Base-by-base conservation (phyloP, 2,888 invertebrate genomes). In the Aquatica leii region DNA sequence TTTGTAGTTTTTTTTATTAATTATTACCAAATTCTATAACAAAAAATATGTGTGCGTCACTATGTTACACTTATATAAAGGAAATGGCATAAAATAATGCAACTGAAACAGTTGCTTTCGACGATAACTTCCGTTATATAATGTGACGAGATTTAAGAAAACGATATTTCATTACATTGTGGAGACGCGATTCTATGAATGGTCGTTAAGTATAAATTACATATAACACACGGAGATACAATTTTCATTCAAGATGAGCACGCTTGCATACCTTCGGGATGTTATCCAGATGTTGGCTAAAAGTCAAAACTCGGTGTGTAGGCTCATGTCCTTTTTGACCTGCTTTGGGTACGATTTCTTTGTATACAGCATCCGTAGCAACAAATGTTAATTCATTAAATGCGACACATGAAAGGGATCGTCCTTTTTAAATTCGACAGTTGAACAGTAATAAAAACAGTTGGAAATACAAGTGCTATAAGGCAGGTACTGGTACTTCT, bases 401-500 rank as follows among this genome's bases (percentile, higher is more conserved):
- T 46, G 17, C 15, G 18, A 55, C 53, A 64, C 46, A 24, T 6
- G 55, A 53, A 53, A 56, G 31, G 43, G 53, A 63, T 51, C 54
- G 11, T 51, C 51, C 40, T 51, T 53, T 55, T 51, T 12, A 18
- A n/a, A 48, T 46, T 65, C 62, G 65, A 67, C 49, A 55, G 48
- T 60, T 20, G 48, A 35, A 51, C 58, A 59, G 34, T 50, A 41
- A 52, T 41, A 51, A 65, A 56, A 52, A 54, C 54, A 62, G 54
- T 57, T 56, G n/a, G n/a, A n/a, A n/a, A n/a, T 52, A 57, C 43
- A 51, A 46, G 35, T 20, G 21, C 43, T 50, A 58, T 40, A 66
- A 64, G 64, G 64, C 43, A 51, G 4, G 59, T 53, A 67, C 61
- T 67, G 64, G 58, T 65, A 62, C 50, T 52, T 59, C 52, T 67